phyloP scores from a whole-genome alignment of 2,888 invertebrate genomes.

The Pyrrhosoma nymphula region DNA sequence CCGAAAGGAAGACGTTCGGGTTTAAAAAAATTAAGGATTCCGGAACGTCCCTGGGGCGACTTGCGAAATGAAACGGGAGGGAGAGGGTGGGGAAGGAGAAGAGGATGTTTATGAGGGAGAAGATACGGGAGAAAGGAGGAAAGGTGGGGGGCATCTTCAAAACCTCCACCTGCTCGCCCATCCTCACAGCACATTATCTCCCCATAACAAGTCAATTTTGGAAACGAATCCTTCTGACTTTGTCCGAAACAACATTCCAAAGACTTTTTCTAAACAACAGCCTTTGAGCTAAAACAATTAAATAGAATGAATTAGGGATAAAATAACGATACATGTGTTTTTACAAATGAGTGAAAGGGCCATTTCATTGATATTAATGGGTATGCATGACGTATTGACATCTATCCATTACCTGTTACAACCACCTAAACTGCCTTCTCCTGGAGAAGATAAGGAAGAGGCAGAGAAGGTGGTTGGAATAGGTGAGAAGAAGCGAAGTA shows the following conservation, averaged over 20 bases:
- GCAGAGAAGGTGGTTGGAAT: too few relatives aligned
- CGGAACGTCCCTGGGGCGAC: conserved; percentile 4
- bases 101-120: background rate
- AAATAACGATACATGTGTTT: too few relatives aligned
- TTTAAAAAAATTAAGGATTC: conserved; percentile 24
- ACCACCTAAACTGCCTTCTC: too few relatives aligned
- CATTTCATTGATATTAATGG: too few relatives aligned
- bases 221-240: background rate
- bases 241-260: background rate
- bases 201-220: conserved; percentile 9
- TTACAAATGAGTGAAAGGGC: too few relatives aligned
- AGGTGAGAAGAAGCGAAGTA: too few relatives aligned
- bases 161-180: background rate
- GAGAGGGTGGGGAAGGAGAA: background rate
- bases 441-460: too few relatives aligned
- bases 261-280: background rate
- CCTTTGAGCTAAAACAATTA: too few relatives aligned
- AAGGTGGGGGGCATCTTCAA: background rate
- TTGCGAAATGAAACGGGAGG: background rate
- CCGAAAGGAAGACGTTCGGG: conserved; percentile 26
- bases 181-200: background rate
- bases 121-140: background rate
- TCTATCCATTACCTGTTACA: too few relatives aligned
- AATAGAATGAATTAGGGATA: too few relatives aligned
- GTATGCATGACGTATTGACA: too few relatives aligned